Base-by-base conservation (phyloP, 1,140 invertebrate species). In the Tetramorium parvispinum region DNA sequence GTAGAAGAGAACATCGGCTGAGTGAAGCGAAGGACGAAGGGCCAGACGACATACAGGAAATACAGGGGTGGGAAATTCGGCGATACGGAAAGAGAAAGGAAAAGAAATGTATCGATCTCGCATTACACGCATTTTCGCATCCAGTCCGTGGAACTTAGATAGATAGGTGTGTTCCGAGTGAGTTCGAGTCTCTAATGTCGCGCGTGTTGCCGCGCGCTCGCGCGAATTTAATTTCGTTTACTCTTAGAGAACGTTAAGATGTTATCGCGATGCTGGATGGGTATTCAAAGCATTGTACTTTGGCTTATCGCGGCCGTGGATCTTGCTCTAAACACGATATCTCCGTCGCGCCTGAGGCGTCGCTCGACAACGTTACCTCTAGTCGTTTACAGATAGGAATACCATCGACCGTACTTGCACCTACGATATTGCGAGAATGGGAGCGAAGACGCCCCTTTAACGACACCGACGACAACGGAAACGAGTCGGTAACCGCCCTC, bases 141-240 rank as follows among this genome's bases (percentile, higher is more conserved):
- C 88, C 89, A 61, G 65, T 76, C 78, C 78, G 61, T 40, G 85
- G 27, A 59, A 73, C 51, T 46, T 51, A 27, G 24, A 65, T 68
- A 59, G 81, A 11, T 70, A 51, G 86, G 16, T 76, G 37, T n/a
- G n/a, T n/a, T 65, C 32, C 43, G 57, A 24, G 43, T 13, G 53
- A 37, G 53, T 76, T 57, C 32, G 13, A 49, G 49, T 37, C 49
- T 40, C 78, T 82, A 82, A 82, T 71, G 66, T 82, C 66, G 66
- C 78, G 46, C 11, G 77, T 37, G 59, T 65, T 68, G 11, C 65
- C 51, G 46, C 53, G 79, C 57, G 63, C 65, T 65, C 40, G 55
- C 55, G 75, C 87, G 91, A 92, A 93, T 94, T 94, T 94, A 94
- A 93, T 94, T 94, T 92, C 89, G 92, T 93, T 93, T 90, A 91